Evolutionary conservation across 2,888 invertebrate species (phyloP).

Genomic region (Criorhina ranunculi): DNA sequence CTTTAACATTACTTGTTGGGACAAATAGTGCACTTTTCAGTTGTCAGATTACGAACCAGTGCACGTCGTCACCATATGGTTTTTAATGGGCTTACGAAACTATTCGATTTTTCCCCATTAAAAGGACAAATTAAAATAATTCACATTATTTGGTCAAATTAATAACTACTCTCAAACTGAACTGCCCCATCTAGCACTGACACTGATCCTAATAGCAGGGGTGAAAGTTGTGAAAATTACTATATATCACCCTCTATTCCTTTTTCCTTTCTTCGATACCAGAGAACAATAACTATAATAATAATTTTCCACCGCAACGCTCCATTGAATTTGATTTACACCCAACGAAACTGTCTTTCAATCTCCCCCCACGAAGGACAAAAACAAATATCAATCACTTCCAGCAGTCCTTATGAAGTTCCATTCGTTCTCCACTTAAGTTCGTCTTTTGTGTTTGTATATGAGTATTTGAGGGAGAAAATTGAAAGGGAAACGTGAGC

Average conservation of each 20-base stretch:
- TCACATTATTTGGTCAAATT: neutral
- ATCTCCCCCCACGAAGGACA: neutral
- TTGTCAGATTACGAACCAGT: no score
- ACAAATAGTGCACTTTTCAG: no score
- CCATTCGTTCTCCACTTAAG: neutral
- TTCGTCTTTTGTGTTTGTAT: neutral
- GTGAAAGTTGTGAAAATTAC: neutral
- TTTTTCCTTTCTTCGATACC: neutral
- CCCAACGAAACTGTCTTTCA: constrained; percentile 15
- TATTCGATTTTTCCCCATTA: no score
- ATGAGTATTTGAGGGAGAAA: neutral
- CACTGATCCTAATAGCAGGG: constrained; percentile 17
- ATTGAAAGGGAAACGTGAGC: constrained; percentile 22
- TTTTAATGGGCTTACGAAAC: no score
- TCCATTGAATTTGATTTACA: constrained; percentile 51
- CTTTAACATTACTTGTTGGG: no score
- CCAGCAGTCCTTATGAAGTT: constrained; percentile 8
- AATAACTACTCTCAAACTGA: neutral
- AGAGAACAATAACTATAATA: constrained; percentile 33
- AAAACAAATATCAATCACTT: constrained; percentile 20
- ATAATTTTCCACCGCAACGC: constrained; percentile 46
- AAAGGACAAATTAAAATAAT: no score
- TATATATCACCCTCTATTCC: neutral
- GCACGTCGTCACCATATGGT: no score
- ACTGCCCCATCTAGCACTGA: constrained; percentile 6